Evolutionary conservation across 2,113 vertebrate genomes (phyloP).

Genomic region (Amphilophus citrinellus): DNA sequence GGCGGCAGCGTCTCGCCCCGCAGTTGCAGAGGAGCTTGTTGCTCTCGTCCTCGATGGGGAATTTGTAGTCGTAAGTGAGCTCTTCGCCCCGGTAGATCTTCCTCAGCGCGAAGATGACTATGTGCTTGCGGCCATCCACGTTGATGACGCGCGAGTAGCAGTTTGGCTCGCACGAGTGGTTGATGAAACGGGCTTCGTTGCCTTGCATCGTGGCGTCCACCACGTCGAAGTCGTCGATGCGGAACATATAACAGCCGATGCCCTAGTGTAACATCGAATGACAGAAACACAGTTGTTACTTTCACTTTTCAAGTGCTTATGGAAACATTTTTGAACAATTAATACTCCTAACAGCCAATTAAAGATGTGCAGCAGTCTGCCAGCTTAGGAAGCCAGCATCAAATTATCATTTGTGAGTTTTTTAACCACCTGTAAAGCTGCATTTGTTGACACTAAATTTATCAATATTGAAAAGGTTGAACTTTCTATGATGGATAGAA

Average conservation of each 20-base stretch:
- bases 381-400: too few species aligned
- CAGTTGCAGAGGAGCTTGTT: conserved; percentile 94
- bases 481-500: too few species aligned
- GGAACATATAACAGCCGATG: conserved; percentile 96
- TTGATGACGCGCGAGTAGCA: conserved; percentile 94
- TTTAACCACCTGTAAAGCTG: too few species aligned
- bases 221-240: conserved; percentile 93
- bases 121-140: conserved; percentile 94
- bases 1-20: conserved; percentile 87
- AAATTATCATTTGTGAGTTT: too few species aligned
- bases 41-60: conserved; percentile 91
- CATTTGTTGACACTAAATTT: too few species aligned
- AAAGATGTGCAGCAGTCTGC: too few species aligned
- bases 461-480: too few species aligned
- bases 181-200: conserved; percentile 93
- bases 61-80: conserved; percentile 95
- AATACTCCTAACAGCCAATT: too few species aligned
- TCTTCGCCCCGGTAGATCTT: conserved; percentile 92
- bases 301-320: not conserved
- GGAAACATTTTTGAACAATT: too few species aligned
- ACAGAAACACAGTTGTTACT: not conserved
- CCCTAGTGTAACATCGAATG: conserved; percentile 75
- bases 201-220: conserved; percentile 94
- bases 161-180: conserved; percentile 95
- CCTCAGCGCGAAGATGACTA: conserved; percentile 91